A percentile compares a stretch with the other conserved stretches of the same genome.
phyloP scores from a whole-genome alignment of 2,113 vertebrate genomes.

The Chunga burmeisteri region DNA sequence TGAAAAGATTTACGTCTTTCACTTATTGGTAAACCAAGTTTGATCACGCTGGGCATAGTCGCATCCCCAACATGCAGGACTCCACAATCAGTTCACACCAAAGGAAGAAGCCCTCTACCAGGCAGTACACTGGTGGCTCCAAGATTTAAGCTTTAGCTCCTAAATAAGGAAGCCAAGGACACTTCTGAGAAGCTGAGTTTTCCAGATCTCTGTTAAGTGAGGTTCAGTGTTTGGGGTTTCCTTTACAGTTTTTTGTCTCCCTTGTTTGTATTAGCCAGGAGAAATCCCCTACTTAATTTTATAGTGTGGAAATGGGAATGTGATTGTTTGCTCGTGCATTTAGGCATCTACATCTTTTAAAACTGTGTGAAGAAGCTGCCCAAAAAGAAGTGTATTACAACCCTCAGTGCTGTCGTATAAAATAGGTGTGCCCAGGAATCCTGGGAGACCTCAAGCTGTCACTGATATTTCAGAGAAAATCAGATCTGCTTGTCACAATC shows the following conservation, averaged over 20 bases:
- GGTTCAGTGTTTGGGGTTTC: not conserved
- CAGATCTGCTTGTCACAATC: not conserved
- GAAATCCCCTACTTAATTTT: not conserved
- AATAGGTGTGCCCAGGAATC: not conserved
- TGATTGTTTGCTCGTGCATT: not conserved
- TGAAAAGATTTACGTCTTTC: not conserved
- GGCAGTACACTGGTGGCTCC: not conserved
- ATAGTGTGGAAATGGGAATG: not conserved
- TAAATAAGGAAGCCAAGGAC: not conserved
- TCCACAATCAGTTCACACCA: not conserved
- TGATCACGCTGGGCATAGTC: not conserved
- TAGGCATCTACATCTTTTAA: not conserved
- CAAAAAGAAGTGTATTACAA: not conserved
- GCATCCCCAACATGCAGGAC: not conserved
- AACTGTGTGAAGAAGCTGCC: not conserved
- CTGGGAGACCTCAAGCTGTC: not conserved
- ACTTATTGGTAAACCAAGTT: not conserved
- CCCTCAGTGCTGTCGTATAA: not conserved
- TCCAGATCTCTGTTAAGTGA: not conserved
- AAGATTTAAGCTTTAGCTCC: not conserved
- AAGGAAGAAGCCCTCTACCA: not conserved
- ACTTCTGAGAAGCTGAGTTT: not conserved
- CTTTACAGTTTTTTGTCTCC: not conserved
- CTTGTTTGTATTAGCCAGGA: not conserved
- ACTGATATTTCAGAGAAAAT: not conserved